Conservation (phyloP, 2,113 vertebrate species). For the Brachyhypopomus occidentalis region DNA sequence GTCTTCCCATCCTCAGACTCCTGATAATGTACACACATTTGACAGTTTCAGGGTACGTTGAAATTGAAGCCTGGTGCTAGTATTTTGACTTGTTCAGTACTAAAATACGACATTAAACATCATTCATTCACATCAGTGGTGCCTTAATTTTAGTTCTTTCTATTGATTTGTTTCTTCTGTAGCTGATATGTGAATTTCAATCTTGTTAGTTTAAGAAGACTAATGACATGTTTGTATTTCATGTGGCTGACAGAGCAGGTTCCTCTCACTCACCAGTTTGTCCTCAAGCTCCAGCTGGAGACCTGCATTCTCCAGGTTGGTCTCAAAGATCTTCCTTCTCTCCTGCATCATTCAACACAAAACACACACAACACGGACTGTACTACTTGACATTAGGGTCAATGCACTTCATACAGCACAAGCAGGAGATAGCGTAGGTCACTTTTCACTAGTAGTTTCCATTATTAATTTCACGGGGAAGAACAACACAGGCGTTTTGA, state of each 20-base stretch:
- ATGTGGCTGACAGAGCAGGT: background rate
- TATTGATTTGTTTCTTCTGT: no score
- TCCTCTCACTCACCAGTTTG: constrained; percentile 79
- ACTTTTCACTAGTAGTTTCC: background rate
- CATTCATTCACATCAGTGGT: background rate
- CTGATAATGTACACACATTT: constrained; percentile 63
- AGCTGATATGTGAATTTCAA: no score
- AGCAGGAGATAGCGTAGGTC: background rate
- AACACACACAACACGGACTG: background rate
- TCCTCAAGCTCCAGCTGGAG: constrained; percentile 92
- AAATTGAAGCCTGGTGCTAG: background rate
- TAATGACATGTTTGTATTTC: background rate
- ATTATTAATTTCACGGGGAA: background rate
- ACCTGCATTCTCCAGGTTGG: constrained; percentile 85
- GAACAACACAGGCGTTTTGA: background rate
- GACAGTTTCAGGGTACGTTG: background rate
- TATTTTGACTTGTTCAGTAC: background rate
- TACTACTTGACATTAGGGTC: background rate
- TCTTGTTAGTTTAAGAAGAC: no score
- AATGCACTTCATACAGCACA: background rate
- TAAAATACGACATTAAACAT: background rate
- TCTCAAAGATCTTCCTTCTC: constrained; percentile 88
- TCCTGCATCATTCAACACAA: constrained; percentile 72
- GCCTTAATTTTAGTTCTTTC: no score
- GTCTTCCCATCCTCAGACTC: constrained; percentile 91